phyloP scores from a whole-genome alignment of 2,888 invertebrate species.

The Tetranychus piercei region DNA sequence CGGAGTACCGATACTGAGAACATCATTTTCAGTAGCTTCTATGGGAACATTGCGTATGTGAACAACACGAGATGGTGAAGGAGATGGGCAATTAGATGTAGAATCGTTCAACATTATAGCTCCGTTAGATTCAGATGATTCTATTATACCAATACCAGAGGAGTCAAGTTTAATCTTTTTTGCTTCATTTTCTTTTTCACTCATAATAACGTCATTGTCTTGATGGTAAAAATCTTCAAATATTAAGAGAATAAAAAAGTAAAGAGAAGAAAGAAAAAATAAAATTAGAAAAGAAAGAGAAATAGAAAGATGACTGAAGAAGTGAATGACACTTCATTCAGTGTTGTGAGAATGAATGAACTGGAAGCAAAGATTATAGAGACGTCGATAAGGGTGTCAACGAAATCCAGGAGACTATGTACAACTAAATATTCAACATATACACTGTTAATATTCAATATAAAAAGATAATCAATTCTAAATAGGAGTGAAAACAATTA shows the following conservation, averaged over 20 bases:
- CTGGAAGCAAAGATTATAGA: not conserved
- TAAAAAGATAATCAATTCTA: too few species aligned
- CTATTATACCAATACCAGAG: not conserved
- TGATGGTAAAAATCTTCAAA: not conserved
- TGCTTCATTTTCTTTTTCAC: constrained; percentile 5
- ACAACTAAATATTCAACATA: too few species aligned
- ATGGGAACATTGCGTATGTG: constrained; percentile 97
- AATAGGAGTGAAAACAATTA: not conserved
- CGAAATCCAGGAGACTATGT: not conserved
- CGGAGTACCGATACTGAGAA: constrained; percentile 87
- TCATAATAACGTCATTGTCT: constrained; percentile 10
- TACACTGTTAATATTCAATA: too few species aligned
- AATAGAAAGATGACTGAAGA: not conserved
- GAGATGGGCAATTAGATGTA: constrained; percentile 6
- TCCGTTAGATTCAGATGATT: constrained; percentile 4
- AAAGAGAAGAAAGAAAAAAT: not conserved
- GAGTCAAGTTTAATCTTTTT: constrained; percentile 4
- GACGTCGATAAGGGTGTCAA: not conserved
- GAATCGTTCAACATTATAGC: constrained; percentile 3
- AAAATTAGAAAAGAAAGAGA: not conserved
- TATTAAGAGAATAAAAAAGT: not conserved
- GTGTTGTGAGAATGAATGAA: not conserved
- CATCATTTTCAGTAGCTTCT: constrained; percentile 90
- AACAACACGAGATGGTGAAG: constrained; percentile 57
- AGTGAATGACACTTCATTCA: not conserved